These are phyloP conservation scores for Ammodramus savannarum DNA, from an alignment of 2,113 vertebrate species.

Conservation along the genomic window DNA sequence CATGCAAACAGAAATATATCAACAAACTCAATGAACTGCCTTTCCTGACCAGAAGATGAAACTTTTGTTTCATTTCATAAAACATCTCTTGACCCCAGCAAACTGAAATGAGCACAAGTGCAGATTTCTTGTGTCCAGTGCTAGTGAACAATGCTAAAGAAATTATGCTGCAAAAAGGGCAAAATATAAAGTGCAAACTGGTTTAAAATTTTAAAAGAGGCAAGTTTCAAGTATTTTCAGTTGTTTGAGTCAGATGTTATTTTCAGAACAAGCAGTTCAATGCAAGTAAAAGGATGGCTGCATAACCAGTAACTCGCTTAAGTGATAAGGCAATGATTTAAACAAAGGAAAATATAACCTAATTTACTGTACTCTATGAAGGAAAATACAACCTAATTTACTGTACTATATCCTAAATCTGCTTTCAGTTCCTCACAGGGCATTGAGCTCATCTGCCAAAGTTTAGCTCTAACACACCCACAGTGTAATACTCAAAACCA, in stretches of 20 bases:
- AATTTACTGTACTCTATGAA: neutral
- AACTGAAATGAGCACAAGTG: neutral
- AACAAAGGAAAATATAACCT: neutral
- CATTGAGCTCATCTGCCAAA: rapidly evolving
- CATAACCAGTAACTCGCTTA: neutral
- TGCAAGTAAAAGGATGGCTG: neutral
- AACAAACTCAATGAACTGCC: neutral
- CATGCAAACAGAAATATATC: neutral
- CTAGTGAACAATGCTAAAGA: neutral
- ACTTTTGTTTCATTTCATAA: neutral
- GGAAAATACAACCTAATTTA: neutral
- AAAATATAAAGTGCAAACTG: neutral
- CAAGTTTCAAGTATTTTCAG: neutral
- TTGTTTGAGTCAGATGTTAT: neutral
- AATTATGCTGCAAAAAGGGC: rapidly evolving
- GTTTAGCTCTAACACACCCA: neutral
- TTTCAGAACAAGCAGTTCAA: neutral
- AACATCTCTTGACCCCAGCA: neutral
- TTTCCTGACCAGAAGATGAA: neutral
- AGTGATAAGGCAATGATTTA: neutral
- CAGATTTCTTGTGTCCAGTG: neutral
- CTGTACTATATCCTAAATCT: neutral
- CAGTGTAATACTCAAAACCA: neutral
- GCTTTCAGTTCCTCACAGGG: neutral
- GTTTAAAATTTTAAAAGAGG: neutral